Evolutionary conservation across 92 coral and sea anemone genomes (phyloP).

Genomic region (Zoanthus sociatus): DNA sequence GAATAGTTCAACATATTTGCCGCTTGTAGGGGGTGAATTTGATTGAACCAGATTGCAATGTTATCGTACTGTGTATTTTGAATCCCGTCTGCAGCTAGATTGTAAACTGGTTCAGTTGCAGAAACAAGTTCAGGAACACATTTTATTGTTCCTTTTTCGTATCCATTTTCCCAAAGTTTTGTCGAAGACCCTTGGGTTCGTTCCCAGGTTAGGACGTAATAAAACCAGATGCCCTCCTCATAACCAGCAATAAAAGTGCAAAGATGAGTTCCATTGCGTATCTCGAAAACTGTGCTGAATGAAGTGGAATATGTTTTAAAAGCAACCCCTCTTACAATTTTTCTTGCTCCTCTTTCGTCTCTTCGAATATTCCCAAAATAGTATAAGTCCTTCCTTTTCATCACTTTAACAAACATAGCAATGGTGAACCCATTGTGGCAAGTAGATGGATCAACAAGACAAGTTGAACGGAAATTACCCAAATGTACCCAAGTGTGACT

Average conservation of each 20-base stretch:
- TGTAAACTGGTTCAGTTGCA: constrained; percentile 8
- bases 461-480: constrained; percentile 16
- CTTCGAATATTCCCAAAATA: constrained; percentile 36
- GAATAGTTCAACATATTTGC: background rate
- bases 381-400: background rate
- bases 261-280: constrained; percentile 40
- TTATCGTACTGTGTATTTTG: constrained; percentile 39
- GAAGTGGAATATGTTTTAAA: background rate
- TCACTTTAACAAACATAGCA: constrained; percentile 36
- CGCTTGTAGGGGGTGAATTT: background rate
- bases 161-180: constrained; percentile 13
- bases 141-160: too few relatives aligned
- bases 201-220: constrained; percentile 31
- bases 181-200: constrained; percentile 4
- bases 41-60: constrained; percentile 41
- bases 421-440: constrained; percentile 32
- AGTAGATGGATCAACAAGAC: constrained; percentile 44
- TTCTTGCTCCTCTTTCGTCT: background rate
- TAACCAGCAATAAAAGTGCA: background rate
- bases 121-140: constrained; percentile 6
- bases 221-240: constrained; percentile 12
- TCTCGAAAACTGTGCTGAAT: background rate
- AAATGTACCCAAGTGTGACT: constrained; percentile 9
- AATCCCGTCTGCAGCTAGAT: background rate
- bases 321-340: constrained; percentile 20